These are phyloP conservation scores for Bombylius discolor DNA, from an alignment of 2,888 invertebrate species.

Conservation along the genomic window DNA sequence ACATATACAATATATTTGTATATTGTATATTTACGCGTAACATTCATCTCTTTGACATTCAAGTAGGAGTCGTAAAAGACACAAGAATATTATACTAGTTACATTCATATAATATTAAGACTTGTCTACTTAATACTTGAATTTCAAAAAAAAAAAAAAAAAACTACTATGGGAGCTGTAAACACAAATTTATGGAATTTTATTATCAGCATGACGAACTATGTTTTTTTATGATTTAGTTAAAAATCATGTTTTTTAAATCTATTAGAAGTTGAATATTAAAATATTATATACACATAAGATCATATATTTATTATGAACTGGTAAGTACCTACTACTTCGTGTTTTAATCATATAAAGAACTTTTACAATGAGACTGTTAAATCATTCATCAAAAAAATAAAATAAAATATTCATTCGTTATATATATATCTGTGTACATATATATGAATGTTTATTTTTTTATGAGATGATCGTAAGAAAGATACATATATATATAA, in stretches of 20 bases:
- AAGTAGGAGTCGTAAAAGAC: neutral
- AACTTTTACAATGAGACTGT: neutral
- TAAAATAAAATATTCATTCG: too few species aligned
- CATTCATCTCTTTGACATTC: neutral
- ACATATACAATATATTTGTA: neutral
- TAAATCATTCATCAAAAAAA: neutral
- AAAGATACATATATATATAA: too few species aligned
- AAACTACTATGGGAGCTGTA: neutral
- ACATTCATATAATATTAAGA: neutral
- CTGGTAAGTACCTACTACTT: too few species aligned
- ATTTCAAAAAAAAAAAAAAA: neutral
- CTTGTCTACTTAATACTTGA: too few species aligned
- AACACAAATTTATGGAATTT: neutral
- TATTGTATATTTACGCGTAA: neutral
- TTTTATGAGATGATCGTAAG: too few species aligned
- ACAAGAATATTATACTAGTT: too few species aligned
- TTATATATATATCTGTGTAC: neutral
- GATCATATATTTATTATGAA: too few species aligned
- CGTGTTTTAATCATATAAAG: too few species aligned
- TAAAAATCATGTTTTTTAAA: neutral
- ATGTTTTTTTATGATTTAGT: neutral
- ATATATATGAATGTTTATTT: too few species aligned
- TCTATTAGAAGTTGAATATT: neutral
- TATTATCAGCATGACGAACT: neutral
- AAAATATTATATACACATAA: too few species aligned